Evolutionary conservation across 2,113 vertebrate genomes (phyloP), one percentile per base, ranked within the genome.

Genomic region (Pelvicachromis taeniatus): DNA sequence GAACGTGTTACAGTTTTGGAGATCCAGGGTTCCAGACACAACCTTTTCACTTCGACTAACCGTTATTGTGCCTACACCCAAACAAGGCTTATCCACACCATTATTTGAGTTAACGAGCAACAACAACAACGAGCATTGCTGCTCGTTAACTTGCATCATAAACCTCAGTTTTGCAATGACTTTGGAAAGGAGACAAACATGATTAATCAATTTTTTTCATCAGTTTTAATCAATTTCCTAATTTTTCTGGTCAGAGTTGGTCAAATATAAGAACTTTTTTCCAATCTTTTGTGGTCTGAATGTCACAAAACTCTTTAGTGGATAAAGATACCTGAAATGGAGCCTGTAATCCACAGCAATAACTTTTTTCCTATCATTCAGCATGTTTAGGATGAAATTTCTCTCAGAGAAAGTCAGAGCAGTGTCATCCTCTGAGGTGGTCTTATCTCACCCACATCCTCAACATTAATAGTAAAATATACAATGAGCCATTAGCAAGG

Each of bases 361-460:
- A 78, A 7, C 21, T 26, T 35, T 21, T 12, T 9, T 78, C 56
- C 11, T 14, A 29, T 61, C 35, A 29, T 61, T 38, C 29, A 35
- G 52, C 42, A 23, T 31, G 23, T 81, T 38, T 17, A 17, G 40
- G 16, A 3, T 52, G 14, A 61, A 26, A 38, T 40, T 68, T 73
- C 35, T 80, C 33, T 80, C 33, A 9, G 63, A 85, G 73, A 45
- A 77, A 68, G 23, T 26, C 33, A 38, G 31, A 54, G 31, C 4
- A n/a, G 50, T 77, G 77, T 38, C 85, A 65, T 83, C 87, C 70
- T 77, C 31, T 86, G 85, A 78, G 90, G 80, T 78, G 82, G 88
- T 94, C 89, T 78, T 58, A 48, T 85, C 56, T 84, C 56, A 80
- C 88, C 80, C 65, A 88, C 85, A 88, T 90, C 88, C 89, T 90